Conservation (phyloP, 2,888 invertebrate genomes). For the Corythucha ciliata region DNA sequence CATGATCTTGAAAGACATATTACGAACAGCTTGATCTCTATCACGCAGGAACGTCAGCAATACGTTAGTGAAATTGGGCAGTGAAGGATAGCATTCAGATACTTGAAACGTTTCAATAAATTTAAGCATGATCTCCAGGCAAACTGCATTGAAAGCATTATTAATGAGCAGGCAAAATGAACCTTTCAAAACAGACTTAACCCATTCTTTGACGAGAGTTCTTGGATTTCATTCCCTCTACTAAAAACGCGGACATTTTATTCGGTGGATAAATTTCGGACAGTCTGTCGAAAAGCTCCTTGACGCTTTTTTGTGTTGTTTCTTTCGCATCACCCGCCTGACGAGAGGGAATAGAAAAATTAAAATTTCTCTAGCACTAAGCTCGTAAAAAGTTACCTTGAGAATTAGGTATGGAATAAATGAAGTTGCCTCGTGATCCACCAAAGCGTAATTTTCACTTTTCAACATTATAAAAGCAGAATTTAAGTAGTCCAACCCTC, state of each 20-base stretch:
- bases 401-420: conserved; percentile 91
- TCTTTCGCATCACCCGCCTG: conserved; percentile 94
- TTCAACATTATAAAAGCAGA: conserved; percentile 72
- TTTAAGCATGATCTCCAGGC: conserved; percentile 81
- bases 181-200: conserved; percentile 37
- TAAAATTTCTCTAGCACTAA: not conserved
- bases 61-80: conserved; percentile 71
- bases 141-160: too few species aligned
- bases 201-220: conserved; percentile 90
- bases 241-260: conserved; percentile 78
- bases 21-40: conserved; percentile 89
- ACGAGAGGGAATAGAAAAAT: conserved; percentile 22
- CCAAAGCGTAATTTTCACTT: conserved; percentile 71
- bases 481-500: conserved; percentile 86
- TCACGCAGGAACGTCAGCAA: conserved; percentile 93
- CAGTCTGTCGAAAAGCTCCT: conserved; percentile 73
- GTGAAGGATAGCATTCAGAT: conserved; percentile 70
- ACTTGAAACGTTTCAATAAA: conserved; percentile 80
- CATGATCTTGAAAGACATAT: conserved; percentile 89
- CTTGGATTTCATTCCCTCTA: conserved; percentile 94
- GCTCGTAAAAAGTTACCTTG: conserved; percentile 54
- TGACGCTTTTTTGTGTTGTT: conserved; percentile 80
- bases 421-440: conserved; percentile 82
- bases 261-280: conserved; percentile 77
- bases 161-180: too few species aligned